Base-by-base conservation (phyloP, 2,113 vertebrate genomes). In the Hucho hucho region DNA sequence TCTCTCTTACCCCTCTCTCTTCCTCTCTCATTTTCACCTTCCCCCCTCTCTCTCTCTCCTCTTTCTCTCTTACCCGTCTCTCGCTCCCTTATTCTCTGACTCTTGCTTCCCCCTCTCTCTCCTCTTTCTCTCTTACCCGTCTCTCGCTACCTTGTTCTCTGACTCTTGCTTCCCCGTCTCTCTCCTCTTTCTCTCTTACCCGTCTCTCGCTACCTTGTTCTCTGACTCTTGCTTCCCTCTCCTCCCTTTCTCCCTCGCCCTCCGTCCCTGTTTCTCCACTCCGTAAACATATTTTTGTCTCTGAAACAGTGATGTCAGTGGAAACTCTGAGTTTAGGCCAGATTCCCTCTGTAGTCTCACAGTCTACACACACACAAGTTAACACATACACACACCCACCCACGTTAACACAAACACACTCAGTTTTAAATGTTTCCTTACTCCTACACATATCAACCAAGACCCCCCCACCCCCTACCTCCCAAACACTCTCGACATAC, bases 221-320 rank as follows among this genome's bases (percentile, higher is more conserved):
- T 32, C 29, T 32, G 29, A 32, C 29, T 6, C 6, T 32, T 32
- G 29, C 69, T 71, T 37, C 26, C 16, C 11, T 11, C 29, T 3
- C 53, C 46, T 49, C 63, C 73, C 43, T 37, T 22, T 71, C 70
- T 73, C 58, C 46, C 64, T 63, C 70, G 3, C 13, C n/a, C 67
- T 22, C 67, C 32, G 7, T 20, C 20, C 49, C 53, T 29, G 75
- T 58, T 46, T 49, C 68, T 65, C 72, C 70, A 37, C 46, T 46
- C 53, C 25, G 29, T 28, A n/a, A 49, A 59, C 6, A 12, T n/a
- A 11, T 63, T 43, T 69, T 70, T 76, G 78, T 75, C 26, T 76
- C 46, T 66, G 43, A 69, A 79, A 75, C 69, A 26, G 87, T 94
- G 92, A 93, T 84, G 91, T 94, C 91, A 93, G 79, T 93, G 93